Evolutionary conservation across 2,888 invertebrate species (phyloP).

Genomic region (Ptychoptera albimana): DNA sequence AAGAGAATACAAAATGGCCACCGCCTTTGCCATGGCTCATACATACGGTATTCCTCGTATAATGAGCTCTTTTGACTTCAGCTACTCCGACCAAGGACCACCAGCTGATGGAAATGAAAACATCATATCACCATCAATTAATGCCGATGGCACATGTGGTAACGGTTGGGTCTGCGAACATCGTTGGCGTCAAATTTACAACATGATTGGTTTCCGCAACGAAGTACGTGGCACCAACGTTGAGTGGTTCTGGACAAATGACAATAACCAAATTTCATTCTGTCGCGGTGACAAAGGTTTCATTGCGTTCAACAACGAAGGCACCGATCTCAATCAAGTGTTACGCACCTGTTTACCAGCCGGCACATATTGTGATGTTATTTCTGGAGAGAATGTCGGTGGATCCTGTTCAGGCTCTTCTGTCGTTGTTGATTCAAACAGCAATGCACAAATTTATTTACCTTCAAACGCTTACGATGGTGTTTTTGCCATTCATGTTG

Average conservation of each 20-base stretch:
- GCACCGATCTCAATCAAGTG: slow-evolving; percentile 38
- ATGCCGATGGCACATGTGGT: slow-evolving; percentile 45
- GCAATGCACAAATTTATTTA: slow-evolving; percentile 1
- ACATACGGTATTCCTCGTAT: slow-evolving; percentile 63
- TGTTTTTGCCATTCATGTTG: slow-evolving; percentile 43
- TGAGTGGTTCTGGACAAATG: slow-evolving; percentile 67
- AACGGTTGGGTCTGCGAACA: slow-evolving; percentile 76
- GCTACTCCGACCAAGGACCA: slow-evolving; percentile 45
- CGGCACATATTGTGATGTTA: slow-evolving; percentile 73
- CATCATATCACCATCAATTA: slow-evolving; percentile 48
- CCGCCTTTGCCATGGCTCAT: slow-evolving; percentile 76
- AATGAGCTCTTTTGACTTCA: slow-evolving; percentile 74
- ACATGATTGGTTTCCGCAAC: slow-evolving; percentile 66
- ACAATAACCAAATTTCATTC: slow-evolving; percentile 69
- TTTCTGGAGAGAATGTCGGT: slow-evolving; percentile 46
- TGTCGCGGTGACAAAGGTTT: slow-evolving; percentile 61
- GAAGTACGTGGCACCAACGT: slow-evolving; percentile 39
- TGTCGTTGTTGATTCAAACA: slow-evolving; percentile 23
- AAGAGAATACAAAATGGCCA: slow-evolving; percentile 59
- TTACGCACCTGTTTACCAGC: slow-evolving; percentile 51
- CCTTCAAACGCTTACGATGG: slow-evolving; percentile 37
- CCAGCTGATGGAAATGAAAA: slow-evolving; percentile 44
- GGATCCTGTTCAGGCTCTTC: slow-evolving; percentile 48
- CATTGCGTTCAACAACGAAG: slow-evolving; percentile 57
- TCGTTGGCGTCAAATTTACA: slow-evolving; percentile 65